phyloP scores from a whole-genome alignment of 2,113 vertebrate genomes.

The Propithecus coquereli region DNA sequence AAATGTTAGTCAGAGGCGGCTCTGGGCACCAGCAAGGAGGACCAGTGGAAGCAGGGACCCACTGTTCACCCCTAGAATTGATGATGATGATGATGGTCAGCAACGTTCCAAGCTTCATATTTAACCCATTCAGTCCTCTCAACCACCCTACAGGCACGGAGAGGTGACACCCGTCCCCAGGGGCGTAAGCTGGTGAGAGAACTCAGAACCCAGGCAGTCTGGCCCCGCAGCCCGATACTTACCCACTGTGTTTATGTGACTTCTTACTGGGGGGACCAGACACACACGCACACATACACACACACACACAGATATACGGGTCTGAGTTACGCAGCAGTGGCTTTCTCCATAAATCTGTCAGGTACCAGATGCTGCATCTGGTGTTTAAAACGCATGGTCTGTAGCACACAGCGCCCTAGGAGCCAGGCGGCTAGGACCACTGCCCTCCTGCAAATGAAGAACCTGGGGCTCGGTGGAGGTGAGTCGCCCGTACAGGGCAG shows the following conservation, averaged over 20 bases:
- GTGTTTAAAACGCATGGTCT: neutral
- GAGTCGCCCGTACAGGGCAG: neutral
- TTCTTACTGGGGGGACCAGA: neutral
- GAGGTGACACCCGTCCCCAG: neutral
- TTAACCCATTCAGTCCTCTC: neutral
- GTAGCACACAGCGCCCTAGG: neutral
- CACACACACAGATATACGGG: accelerated
- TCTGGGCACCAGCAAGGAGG: neutral
- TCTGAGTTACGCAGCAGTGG: too few relatives aligned
- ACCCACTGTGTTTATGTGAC: neutral
- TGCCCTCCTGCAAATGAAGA: neutral
- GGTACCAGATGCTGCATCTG: accelerated
- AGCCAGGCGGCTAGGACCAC: neutral
- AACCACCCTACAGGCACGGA: neutral
- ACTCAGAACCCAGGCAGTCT: neutral
- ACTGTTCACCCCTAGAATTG: neutral
- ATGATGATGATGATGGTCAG: accelerated
- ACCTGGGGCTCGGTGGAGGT: neutral
- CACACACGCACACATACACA: neutral
- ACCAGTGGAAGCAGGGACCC: neutral
- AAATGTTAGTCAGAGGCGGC: conserved; percentile 22
- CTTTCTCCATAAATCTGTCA: neutral
- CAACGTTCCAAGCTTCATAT: accelerated
- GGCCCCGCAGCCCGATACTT: neutral
- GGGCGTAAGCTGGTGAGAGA: neutral